These are phyloP conservation scores for Matsumurasca onukii DNA, from an alignment of 1,140 invertebrate genomes.

Conservation along the genomic window DNA sequence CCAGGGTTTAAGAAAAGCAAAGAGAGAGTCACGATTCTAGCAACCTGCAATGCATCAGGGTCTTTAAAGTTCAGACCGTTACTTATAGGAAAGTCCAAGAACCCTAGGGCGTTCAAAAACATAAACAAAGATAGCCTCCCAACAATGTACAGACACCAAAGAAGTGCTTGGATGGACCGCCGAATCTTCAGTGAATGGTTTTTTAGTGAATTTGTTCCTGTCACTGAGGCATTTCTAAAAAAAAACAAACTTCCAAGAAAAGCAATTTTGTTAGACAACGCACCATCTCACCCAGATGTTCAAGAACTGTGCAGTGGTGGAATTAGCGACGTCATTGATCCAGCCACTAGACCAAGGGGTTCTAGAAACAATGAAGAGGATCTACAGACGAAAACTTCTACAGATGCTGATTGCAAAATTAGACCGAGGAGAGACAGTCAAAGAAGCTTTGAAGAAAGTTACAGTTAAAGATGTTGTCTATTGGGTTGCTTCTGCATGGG, in stretches of 20 bases:
- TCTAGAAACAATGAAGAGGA: slow-evolving; percentile 22
- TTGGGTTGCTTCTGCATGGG: slow-evolving; percentile 32
- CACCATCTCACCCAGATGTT: slow-evolving; percentile 30
- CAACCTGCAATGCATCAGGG: not conserved
- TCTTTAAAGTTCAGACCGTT: not conserved
- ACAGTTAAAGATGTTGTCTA: slow-evolving; percentile 31
- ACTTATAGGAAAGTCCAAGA: not conserved
- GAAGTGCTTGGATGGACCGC: not conserved
- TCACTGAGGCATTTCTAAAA: slow-evolving; percentile 2
- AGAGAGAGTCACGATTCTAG: slow-evolving; percentile 7
- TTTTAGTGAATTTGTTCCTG: not conserved
- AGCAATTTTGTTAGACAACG: slow-evolving; percentile 14
- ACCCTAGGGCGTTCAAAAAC: slow-evolving; percentile 17
- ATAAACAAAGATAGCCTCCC: not conserved
- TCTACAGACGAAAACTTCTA: slow-evolving; percentile 32
- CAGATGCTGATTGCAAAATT: slow-evolving; percentile 4
- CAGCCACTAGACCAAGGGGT: slow-evolving; percentile 28
- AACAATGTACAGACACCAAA: slow-evolving; percentile 5
- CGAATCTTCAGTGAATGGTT: not conserved
- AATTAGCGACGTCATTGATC: slow-evolving; percentile 15
- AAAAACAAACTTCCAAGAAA: slow-evolving; percentile 18
- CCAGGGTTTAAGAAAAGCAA: not conserved
- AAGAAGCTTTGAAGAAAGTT: slow-evolving; percentile 18
- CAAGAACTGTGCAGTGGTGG: slow-evolving; percentile 11
- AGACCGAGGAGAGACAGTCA: slow-evolving; percentile 15